Conservation (phyloP, 1,140 invertebrate species). For the Aphelinus certus region DNA sequence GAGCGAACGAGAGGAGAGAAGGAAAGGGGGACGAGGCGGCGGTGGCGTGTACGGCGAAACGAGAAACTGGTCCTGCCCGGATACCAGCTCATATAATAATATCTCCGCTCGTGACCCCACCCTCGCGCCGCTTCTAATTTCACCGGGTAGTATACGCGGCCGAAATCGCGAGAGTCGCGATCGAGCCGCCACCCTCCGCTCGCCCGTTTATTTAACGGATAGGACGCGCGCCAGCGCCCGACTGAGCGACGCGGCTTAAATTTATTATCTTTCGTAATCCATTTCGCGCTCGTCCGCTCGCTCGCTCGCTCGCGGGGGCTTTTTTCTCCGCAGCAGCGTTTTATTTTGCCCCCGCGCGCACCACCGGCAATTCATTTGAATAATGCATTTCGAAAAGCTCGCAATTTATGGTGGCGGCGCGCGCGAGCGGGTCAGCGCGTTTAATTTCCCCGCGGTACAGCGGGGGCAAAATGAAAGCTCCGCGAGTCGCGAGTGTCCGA, state of each 20-base stretch:
- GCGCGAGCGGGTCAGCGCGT: conserved; percentile 12
- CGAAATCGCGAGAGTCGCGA: neutral
- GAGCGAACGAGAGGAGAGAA: neutral
- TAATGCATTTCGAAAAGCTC: conserved; percentile 36
- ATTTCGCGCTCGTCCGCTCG: conserved; percentile 24
- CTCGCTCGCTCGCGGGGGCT: neutral
- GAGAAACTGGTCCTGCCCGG: conserved; percentile 49
- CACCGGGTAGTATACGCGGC: no score
- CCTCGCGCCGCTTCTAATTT: conserved; percentile 28
- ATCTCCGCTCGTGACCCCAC: conserved; percentile 33
- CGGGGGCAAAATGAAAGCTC: neutral
- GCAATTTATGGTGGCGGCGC: conserved; percentile 13
- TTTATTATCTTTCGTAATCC: conserved; percentile 39
- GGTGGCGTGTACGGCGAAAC: conserved; percentile 6
- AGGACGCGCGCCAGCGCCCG: conserved; percentile 18
- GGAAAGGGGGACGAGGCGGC: conserved; percentile 18
- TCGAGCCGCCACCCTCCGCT: neutral
- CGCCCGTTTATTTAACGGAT: conserved; percentile 25
- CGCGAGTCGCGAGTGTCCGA: no score
- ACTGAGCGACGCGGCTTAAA: conserved; percentile 16
- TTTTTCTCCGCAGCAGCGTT: neutral
- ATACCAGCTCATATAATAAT: conserved; percentile 45
- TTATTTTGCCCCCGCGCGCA: conserved; percentile 10
- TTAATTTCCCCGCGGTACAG: conserved; percentile 2
- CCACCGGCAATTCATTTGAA: conserved; percentile 25